Conservation (phyloP, 2,797 vertebrate species). For the Melanotaenia boesemani region DNA sequence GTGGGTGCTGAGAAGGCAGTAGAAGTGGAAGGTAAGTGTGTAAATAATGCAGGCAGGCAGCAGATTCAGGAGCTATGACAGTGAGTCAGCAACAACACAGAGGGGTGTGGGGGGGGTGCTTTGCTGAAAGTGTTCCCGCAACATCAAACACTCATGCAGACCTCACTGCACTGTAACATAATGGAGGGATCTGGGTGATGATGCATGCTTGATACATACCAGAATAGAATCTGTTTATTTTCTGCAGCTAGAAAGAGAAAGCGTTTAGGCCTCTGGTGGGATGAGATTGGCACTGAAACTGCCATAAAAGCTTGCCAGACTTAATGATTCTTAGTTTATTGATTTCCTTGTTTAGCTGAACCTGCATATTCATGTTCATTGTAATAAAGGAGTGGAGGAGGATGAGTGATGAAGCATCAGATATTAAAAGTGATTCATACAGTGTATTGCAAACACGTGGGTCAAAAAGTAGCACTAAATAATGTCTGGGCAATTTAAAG, state of each 20-base stretch:
- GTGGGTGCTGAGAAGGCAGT: slow-evolving; percentile 78
- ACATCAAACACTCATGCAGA: slow-evolving; percentile 52
- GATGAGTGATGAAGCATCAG: slow-evolving; percentile 48
- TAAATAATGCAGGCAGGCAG: slow-evolving; percentile 82
- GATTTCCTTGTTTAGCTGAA: slow-evolving; percentile 58
- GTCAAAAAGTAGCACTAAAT: neutral
- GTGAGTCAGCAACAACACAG: slow-evolving; percentile 83
- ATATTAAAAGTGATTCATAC: slow-evolving; percentile 2
- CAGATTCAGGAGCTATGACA: slow-evolving; percentile 81
- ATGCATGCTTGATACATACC: slow-evolving; percentile 53
- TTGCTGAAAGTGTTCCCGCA: slow-evolving; percentile 56
- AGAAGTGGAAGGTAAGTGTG: slow-evolving; percentile 77
- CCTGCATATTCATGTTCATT: slow-evolving; percentile 61
- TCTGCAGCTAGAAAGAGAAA: slow-evolving; percentile 31
- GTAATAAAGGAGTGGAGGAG: slow-evolving; percentile 29
- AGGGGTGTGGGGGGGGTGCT: slow-evolving; percentile 19
- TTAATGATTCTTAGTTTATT: slow-evolving; percentile 50
- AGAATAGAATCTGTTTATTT: slow-evolving; percentile 57
- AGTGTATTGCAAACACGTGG: neutral
- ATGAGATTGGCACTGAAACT: slow-evolving; percentile 21
- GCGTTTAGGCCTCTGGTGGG: neutral
- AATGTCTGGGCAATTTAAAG: neutral
- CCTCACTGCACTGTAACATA: slow-evolving; percentile 41
- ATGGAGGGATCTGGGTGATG: slow-evolving; percentile 48
- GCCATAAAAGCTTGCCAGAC: slow-evolving; percentile 23